Evolutionary conservation across 2,797 vertebrate species (phyloP), one percentile per base, ranked within the genome.

Genomic region (Pipistrellus pygmaeus): DNA sequence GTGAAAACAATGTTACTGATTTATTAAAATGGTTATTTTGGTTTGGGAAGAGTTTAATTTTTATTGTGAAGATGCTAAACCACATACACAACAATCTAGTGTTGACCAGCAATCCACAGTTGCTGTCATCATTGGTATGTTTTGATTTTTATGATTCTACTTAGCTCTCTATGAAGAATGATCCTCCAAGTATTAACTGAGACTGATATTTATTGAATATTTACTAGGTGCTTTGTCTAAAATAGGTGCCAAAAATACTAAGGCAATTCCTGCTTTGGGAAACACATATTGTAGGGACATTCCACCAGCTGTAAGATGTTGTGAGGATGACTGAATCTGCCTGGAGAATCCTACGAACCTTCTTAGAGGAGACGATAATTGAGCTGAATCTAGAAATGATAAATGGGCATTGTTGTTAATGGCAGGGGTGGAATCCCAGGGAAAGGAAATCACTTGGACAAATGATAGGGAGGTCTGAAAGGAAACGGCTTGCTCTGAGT

Each of bases 101-200:
- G 68, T 76, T 48, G 7, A 38, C 71, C 38, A 87, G 5, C 13
- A 72, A 75, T 55, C 68, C 48, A 57, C 14, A 44, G 73, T 75
- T 90, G 30, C 21, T 91, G 20, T 71, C 15, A 62, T 41, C 5
- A 55, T 48, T 57, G 35, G 2, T 69, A 17, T 3, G 44, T 84
- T 90, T 85, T 93, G 13, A 86, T 88, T 88, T 85, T 88, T 51
- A 72, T 68, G n/a, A 62, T 93, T 88, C 51, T 78, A 17, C 77
- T 75, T 6, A 38, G 23, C 12, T 77, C 90, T 72, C 21, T 85
- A 53, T 92, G 27, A 51, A 44, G 53, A 32, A 30, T 12, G 17
- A 53, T 8, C 51, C 66, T 92, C 21, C 32, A 81, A 35, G 11
- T 95, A 69, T 32, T 83, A 83, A 57, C 25, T 44, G 14, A 77